Conservation (phyloP, 1,140 invertebrate genomes). For the Megalonaias nervosa region DNA sequence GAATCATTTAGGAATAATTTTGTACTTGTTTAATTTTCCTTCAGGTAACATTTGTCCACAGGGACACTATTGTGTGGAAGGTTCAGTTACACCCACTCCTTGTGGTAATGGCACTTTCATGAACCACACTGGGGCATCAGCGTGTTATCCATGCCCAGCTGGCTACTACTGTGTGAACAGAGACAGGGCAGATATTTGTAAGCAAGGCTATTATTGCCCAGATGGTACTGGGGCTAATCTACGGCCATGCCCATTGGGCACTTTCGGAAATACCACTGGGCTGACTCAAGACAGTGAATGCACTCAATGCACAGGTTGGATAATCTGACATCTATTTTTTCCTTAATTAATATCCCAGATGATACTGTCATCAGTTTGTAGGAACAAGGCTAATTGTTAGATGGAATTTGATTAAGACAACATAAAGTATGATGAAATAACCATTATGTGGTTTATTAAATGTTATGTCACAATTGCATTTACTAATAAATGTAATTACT, state of each 20-base stretch:
- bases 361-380: no score
- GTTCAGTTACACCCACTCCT: slow-evolving; percentile 46
- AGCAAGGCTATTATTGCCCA: slow-evolving; percentile 66
- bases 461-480: no score
- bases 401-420: no score
- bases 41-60: slow-evolving; percentile 63
- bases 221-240: slow-evolving; percentile 64
- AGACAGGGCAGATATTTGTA: slow-evolving; percentile 64
- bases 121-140: slow-evolving; percentile 63
- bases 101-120: slow-evolving; percentile 65
- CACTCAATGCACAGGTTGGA: slow-evolving; percentile 64
- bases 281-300: slow-evolving; percentile 55
- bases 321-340: background rate
- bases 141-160: slow-evolving; percentile 58
- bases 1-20: background rate
- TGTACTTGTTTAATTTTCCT: slow-evolving; percentile 12
- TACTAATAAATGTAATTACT: no score
- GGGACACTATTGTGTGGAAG: slow-evolving; percentile 58
- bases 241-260: slow-evolving; percentile 62
- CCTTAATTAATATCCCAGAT: no score
- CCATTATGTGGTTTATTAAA: no score
- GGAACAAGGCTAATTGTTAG: no score
- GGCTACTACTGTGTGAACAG: slow-evolving; percentile 64
- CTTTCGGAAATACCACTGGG: slow-evolving; percentile 64
- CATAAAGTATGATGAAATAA: no score